phyloP scores from a whole-genome alignment of 2,888 invertebrate species.

The Macaria notata region DNA sequence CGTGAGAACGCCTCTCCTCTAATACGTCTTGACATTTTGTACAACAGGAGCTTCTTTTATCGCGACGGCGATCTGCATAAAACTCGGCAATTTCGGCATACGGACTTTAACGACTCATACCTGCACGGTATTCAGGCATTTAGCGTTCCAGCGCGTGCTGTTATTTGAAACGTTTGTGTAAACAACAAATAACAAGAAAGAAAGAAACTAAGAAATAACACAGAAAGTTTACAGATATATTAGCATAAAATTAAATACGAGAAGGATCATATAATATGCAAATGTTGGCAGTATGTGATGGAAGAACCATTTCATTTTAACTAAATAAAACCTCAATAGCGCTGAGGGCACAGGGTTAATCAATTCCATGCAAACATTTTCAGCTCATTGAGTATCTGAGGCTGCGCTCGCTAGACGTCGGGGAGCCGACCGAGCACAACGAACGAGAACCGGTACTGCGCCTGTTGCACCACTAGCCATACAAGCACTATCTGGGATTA shows the following conservation, averaged over 20 bases:
- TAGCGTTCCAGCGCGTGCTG: conserved; percentile 28
- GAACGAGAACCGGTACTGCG: conserved; percentile 63
- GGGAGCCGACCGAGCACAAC: conserved; percentile 66
- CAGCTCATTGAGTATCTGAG: conserved; percentile 62
- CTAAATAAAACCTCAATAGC: conserved; percentile 21
- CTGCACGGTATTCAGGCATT: conserved; percentile 17
- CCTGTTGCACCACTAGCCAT: conserved; percentile 60
- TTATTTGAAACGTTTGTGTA: conserved; percentile 22
- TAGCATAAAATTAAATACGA: not conserved
- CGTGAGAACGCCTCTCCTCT: conserved; percentile 67
- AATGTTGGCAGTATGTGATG: conserved; percentile 1
- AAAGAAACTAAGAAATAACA: not conserved
- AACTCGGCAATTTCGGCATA: conserved; percentile 30
- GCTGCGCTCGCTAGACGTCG: conserved; percentile 60
- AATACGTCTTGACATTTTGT: conserved; percentile 59
- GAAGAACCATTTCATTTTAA: conserved; percentile 1
- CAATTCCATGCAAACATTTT: conserved; percentile 61
- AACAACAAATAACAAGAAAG: conserved; percentile 14
- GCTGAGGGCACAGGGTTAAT: conserved; percentile 51
- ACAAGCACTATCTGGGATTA: conserved; percentile 1
- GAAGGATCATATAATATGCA: too few species aligned
- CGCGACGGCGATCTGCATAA: conserved; percentile 48
- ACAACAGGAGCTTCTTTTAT: conserved; percentile 59
- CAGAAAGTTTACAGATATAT: not conserved
- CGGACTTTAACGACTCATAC: conserved; percentile 17